phyloP scores from a whole-genome alignment of 2,888 invertebrate species.

The Matsumyia berberina region DNA sequence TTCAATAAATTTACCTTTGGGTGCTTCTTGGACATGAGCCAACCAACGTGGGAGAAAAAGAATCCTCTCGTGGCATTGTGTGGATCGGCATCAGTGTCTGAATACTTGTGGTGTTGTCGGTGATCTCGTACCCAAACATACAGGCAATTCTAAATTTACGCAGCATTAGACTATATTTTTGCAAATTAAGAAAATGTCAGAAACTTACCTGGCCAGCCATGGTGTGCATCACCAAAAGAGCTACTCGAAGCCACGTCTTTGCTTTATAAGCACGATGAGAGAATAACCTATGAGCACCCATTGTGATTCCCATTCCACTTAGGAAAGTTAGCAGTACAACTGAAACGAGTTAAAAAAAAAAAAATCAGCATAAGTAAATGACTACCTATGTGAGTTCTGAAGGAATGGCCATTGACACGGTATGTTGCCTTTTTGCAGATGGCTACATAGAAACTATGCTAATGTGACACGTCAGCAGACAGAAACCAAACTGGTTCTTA shows the following conservation, averaged over 20 bases:
- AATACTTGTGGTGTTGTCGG: constrained; percentile 91
- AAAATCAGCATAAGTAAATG: neutral
- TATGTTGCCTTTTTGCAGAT: too few species aligned
- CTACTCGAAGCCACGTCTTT: constrained; percentile 86
- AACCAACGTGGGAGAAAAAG: constrained; percentile 95
- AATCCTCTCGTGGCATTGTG: constrained; percentile 92
- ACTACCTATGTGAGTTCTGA: neutral
- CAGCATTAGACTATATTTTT: neutral
- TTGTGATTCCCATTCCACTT: constrained; percentile 88
- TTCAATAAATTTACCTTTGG: constrained; percentile 85
- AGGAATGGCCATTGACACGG: neutral
- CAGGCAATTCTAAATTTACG: constrained; percentile 87
- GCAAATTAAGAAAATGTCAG: neutral
- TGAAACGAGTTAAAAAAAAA: constrained; percentile 26
- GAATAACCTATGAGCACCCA: constrained; percentile 92
- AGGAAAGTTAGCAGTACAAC: constrained; percentile 62
- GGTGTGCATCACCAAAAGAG: constrained; percentile 88
- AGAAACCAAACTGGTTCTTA: neutral
- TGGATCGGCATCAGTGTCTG: constrained; percentile 90
- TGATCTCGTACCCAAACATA: constrained; percentile 93
- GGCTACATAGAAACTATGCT: too few species aligned
- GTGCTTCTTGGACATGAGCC: constrained; percentile 92
- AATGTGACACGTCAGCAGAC: neutral
- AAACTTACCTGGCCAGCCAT: constrained; percentile 88
- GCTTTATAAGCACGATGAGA: constrained; percentile 92